Evolutionary conservation across 2,888 invertebrate genomes (phyloP), one percentile per base, ranked within the genome.

Genomic region (Lochmaea crataegi): DNA sequence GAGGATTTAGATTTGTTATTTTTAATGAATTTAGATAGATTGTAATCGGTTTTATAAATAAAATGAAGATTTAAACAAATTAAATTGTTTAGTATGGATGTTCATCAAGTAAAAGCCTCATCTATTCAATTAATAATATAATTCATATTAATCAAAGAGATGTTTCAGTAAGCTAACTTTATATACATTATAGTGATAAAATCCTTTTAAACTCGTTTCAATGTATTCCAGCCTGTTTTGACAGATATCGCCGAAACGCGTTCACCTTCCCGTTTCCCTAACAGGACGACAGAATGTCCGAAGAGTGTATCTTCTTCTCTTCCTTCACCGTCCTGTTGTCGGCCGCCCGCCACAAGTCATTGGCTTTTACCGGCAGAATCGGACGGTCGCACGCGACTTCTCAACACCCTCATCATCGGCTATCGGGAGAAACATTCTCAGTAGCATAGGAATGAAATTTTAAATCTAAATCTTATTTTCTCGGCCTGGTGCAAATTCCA

Each of bases 401-500:
- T 63, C 61, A 42, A 18, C 61, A 41, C 42, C 61, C 42, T 63
- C 61, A 18, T 63, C 64, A 60, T 18, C 51, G 32, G 42, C 57
- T n/a, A 67, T 57, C 41, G 51, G 22, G 26, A 64, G 64, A 65
- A 76, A 65, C 72, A 74, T 74, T 72, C 74, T 72, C 74, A 68
- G 67, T 71, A 76, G 65, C 68, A 76, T 74, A 67, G 76, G 75
- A 79, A 78, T 77, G 75, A 86, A 86, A 86, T 86, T 85, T 85
- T 83, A 86, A 87, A 87, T 87, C 86, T 84, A 86, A 86, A 86
- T 86, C 86, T 86, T 85, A 86, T 86, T 87, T 86, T 86, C 85
- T 85, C 85, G 86, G 84, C 86, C 85, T 84, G 86, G 86, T 87
- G 86, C 87, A 88, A 89, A 89, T 89, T 89, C 89, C 88, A 89